These are phyloP conservation scores for Gambusia holbrooki DNA, from an alignment of 2,113 vertebrate species.

Conservation along the genomic window DNA sequence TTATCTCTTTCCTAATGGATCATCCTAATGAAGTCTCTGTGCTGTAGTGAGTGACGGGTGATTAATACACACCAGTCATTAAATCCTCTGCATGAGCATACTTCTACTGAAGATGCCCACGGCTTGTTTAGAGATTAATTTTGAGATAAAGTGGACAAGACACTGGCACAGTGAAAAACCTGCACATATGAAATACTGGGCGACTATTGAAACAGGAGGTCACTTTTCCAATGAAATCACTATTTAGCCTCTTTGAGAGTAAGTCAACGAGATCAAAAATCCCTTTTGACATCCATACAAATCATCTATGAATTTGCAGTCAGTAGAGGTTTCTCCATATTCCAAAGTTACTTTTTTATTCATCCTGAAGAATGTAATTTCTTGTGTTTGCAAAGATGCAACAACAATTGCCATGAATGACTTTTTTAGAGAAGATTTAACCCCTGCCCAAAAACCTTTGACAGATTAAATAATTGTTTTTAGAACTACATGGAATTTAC, in stretches of 20 bases:
- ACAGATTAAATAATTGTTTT: too few relatives aligned
- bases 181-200: background rate
- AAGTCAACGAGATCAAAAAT: background rate
- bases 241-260: background rate
- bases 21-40: conserved; percentile 68
- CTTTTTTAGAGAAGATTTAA: background rate
- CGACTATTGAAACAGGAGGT: background rate
- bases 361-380: background rate
- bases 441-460: too few relatives aligned
- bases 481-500: too few relatives aligned
- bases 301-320: background rate
- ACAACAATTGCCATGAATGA: background rate
- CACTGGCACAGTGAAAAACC: conserved; percentile 51
- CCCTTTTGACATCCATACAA: background rate
- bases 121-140: conserved; percentile 65
- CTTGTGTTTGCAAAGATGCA: background rate
- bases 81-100: conserved; percentile 29
- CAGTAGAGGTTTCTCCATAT: too few relatives aligned
- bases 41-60: conserved; percentile 44
- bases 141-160: conserved; percentile 7
- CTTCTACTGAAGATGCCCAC: conserved; percentile 40
- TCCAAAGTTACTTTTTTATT: too few relatives aligned
- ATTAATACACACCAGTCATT: conserved; percentile 71
- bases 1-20: conserved; percentile 55
- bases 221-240: background rate